Evolutionary conservation across 2,888 invertebrate species (phyloP).

Genomic region (Aethes cnicana): DNA sequence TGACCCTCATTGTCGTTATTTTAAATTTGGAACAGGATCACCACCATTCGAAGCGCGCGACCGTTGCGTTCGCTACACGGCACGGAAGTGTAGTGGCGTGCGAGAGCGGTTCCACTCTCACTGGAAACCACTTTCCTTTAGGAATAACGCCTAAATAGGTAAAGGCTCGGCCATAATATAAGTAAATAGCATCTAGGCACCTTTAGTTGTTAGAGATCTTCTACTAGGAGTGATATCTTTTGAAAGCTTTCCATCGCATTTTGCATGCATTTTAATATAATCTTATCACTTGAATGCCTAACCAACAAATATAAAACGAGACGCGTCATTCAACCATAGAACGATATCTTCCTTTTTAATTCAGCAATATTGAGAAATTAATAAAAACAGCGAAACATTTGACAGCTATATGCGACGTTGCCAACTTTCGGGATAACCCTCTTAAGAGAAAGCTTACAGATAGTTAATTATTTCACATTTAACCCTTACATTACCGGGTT

Average conservation of each 20-base stretch:
- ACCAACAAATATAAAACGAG: too few relatives aligned
- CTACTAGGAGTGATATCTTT: too few relatives aligned
- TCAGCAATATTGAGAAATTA: too few relatives aligned
- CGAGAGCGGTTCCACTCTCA: conserved; percentile 52
- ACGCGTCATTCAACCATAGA: too few relatives aligned
- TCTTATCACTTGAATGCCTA: too few relatives aligned
- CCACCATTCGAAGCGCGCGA: conserved; percentile 35
- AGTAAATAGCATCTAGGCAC: neutral
- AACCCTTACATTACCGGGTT: conserved; percentile 1
- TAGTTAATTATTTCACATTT: neutral
- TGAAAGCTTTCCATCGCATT: too few relatives aligned
- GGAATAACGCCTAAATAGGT: conserved; percentile 28
- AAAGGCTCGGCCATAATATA: conserved; percentile 5
- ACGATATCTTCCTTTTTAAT: too few relatives aligned
- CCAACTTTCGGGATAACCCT: too few relatives aligned
- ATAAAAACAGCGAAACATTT: too few relatives aligned
- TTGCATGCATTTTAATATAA: too few relatives aligned
- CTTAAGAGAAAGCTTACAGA: too few relatives aligned
- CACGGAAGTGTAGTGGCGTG: conserved; percentile 61
- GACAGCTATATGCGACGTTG: too few relatives aligned
- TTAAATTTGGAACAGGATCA: neutral
- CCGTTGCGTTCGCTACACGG: conserved; percentile 39
- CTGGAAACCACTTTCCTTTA: conserved; percentile 53
- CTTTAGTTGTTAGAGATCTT: neutral
- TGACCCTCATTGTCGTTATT: conserved; percentile 62